Base-by-base conservation (phyloP, 2,888 invertebrate genomes). In the Polia nebulosa region DNA sequence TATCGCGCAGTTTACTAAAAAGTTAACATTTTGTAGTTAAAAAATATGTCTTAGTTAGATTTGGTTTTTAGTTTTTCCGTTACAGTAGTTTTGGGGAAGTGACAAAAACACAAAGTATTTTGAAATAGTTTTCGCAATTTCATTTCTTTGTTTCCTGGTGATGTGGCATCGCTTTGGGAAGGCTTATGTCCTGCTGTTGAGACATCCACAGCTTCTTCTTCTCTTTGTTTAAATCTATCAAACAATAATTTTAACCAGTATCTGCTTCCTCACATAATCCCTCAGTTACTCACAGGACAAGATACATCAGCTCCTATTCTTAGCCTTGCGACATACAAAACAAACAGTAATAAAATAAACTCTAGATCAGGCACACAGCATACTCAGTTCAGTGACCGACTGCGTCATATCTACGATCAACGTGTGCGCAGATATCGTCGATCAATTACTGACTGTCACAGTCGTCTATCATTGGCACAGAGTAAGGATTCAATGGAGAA, bases 391-490 rank as follows among this genome's bases (percentile, higher is more conserved):
- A 82, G 47, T 78, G 80, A 82, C 80, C 82, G n/a, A 17, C 17
- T n/a, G n/a, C 49, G 73, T 55, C 53, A 66, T 83, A 81, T 82
- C 80, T 82, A 32, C 34, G 74, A 72, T 72, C 79, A 63, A 55
- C 79, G 75, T 77, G 64, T 57, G 72, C 81, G 84, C 81, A 88
- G 86, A 89, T 90, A 91, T 89, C 87, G 86, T 88, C 87, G 83
- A 91, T 93, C 91, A 91, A 90, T 91, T 91, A 90, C 83, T 51
- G 80, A 78, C 83, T 89, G 91, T 90, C 89, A 87, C 87, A 87
- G 82, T 83, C 87, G 85, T 90, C 87, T 86, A 82, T 83, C 81
- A 84, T 77, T 41, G 63, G 39, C 81, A 75, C 72, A 17, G 67
- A 67, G 51, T 56, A 62, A 1, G 3, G 9, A 44, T n/a, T 17